Evolutionary conservation across 2,888 invertebrate genomes (phyloP), one percentile per base, ranked within the genome.

Genomic region (Leuctra nigra): DNA sequence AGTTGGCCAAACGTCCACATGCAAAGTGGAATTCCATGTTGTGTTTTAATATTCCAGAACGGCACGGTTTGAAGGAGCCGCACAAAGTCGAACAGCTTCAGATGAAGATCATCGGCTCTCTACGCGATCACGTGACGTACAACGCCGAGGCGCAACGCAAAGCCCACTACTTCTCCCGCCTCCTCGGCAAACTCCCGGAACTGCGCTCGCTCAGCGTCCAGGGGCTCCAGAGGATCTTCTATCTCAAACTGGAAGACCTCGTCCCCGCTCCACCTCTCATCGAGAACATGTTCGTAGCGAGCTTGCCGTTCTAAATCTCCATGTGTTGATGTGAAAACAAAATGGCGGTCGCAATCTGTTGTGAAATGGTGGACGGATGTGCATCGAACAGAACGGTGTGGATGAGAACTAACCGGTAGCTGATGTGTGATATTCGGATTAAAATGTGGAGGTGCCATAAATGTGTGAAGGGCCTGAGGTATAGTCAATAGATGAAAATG

Each of bases 111-210:
- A 93, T 97, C 66, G 90, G 91, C 61, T 93, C 95, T 59, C 78
- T 98, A 58, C 85, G 95, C 44, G 97, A 98, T 68, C 97, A 98
- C 76, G 94, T 95, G 69, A 95, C 94, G 18, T 91, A 91, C 73
- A 89, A 91, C 71, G 84, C 87, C 23, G 89, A 90, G 67, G 90
- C 89, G 24, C 90, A 91, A 69, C 82, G 88, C 66, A 93, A 93
- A 68, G 86, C 91, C 20, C 92, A 95, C 68, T 95, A 94, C 75
- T 92, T 96, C 79, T 94, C 95, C 66, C 83, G 91, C 58, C 83
- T 96, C 60, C 79, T 96, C 61, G 91, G 92, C 53, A 94, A 94
- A 73, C 79, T 96, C 65, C 93, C 96, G 4, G 95, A 95, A 72
- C 79, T 97, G 65, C 82, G 96, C 62, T 91, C 92, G 54, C 80